Evolutionary conservation across 2,797 vertebrate species (phyloP).

Genomic region (Euthynnus affinis): DNA sequence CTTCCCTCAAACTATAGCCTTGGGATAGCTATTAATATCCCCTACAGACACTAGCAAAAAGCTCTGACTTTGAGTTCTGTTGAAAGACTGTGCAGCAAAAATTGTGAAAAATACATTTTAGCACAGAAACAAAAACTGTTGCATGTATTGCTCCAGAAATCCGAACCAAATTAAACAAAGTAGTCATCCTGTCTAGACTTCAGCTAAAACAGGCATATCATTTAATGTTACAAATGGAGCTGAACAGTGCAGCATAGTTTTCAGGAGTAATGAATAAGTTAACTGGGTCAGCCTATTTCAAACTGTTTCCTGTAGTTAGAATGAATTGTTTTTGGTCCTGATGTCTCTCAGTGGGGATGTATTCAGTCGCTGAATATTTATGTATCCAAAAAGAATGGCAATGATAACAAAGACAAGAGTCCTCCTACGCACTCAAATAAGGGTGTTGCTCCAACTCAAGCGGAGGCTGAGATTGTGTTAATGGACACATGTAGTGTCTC

Average conservation of each 20-base stretch:
- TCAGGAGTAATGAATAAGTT: conserved; percentile 32
- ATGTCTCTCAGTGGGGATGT: conserved; percentile 41
- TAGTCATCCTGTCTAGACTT: conserved; percentile 56
- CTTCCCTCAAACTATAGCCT: conserved; percentile 87
- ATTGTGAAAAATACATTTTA: conserved; percentile 43
- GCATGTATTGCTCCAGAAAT: conserved; percentile 33
- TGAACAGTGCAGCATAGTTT: conserved; percentile 26
- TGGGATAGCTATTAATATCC: conserved; percentile 87
- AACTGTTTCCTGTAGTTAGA: conserved; percentile 47
- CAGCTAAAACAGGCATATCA: conserved; percentile 35
- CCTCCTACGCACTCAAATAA: conserved; percentile 59
- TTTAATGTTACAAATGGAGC: conserved; percentile 44
- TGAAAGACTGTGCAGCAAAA: conserved; percentile 49
- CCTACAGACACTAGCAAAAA: conserved; percentile 79
- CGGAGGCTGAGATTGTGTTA: conserved; percentile 29
- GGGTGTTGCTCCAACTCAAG: conserved; percentile 64
- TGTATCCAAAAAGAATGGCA: conserved; percentile 28
- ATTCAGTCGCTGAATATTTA: conserved; percentile 60
- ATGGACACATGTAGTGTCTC: conserved; percentile 42
- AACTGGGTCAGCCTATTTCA: conserved; percentile 45
- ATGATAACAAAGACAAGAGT: conserved; percentile 48
- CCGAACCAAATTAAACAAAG: conserved; percentile 38
- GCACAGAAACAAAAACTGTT: conserved; percentile 44
- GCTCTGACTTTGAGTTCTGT: conserved; percentile 65
- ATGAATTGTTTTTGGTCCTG: conserved; percentile 45